Base-by-base conservation (phyloP, 2,113 vertebrate genomes). In the Hyla sarda region DNA sequence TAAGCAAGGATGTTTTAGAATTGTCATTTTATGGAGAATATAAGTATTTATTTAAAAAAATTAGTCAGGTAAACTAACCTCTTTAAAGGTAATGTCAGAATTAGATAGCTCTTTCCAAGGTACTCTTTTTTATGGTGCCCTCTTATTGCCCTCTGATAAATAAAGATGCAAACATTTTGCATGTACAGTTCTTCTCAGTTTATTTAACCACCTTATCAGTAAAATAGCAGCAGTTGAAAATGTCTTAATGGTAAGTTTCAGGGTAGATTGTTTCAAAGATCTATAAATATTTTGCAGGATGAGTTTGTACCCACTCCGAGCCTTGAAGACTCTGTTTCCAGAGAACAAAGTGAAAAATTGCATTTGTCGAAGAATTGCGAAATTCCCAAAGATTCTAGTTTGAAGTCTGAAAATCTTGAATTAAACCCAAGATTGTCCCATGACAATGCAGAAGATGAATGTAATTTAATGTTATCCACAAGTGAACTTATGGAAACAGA, bases 271-370 rank as follows among this genome's bases (percentile, higher is more conserved):
- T 28, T 75, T 25, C 41, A 47, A 41, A 48, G 30, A 34, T 37
- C 17, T 37, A 1, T 58, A 13, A 21, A 37, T 52, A 7, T 90
- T 92, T 62, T 30, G 87, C 90, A 99, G 98, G 97, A 99, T 80
- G 95, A 95, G 48, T 99, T 99, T 86, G 92, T 96, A 87, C 94
- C 97, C 32, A 98, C 97, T 0, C 97, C 88, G 86, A 98, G 96
- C 89, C 92, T 94, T 75, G 94, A 96, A 81, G 87, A 92, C 10
- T 87, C 60, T 10, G 85, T 86, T n/a, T 84, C 87, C 81, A 72
- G 84, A 87, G 89, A 76, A 54, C 90, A 89, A 86, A 56, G n/a
- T 5, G 28, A 60, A 5, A 25, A 30, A 5, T 25, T 23, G 0
- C 1, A 45, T 25, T 47, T 86, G 10, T 9, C 85, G 17, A 32